Conservation (phyloP, 2,888 invertebrate genomes). For the Nebria salina region DNA sequence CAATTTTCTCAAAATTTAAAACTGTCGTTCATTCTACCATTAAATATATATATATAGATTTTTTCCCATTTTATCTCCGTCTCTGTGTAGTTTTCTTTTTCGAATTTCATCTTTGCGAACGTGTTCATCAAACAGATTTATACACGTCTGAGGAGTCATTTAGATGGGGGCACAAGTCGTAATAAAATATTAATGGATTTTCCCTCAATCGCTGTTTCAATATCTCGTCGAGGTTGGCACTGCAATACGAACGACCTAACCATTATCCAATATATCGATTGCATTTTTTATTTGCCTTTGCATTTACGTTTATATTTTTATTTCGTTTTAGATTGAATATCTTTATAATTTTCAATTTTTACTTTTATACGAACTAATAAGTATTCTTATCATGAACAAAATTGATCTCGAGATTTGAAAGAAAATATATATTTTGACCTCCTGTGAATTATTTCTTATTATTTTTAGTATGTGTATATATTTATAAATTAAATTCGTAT, state of each 20-base stretch:
- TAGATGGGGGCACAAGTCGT: conserved; percentile 16
- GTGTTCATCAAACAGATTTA: conserved; percentile 16
- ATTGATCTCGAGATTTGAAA: no score
- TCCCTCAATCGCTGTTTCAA: conserved; percentile 7
- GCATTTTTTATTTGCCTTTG: background rate
- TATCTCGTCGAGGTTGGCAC: background rate
- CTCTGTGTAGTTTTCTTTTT: background rate
- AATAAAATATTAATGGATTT: conserved; percentile 31
- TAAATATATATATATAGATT: conserved; percentile 6
- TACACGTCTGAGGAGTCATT: conserved; percentile 31
- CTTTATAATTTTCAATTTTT: no score
- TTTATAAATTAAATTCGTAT: no score
- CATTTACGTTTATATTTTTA: background rate
- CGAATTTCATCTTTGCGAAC: conserved; percentile 12
- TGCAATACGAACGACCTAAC: background rate
- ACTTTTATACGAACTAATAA: no score
- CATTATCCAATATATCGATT: conserved; percentile 8
- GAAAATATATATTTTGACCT: no score
- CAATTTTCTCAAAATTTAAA: conserved; percentile 13
- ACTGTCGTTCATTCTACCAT: conserved; percentile 1
- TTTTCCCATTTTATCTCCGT: no score
- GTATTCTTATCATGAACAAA: no score
- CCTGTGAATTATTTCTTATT: no score
- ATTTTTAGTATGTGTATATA: no score
- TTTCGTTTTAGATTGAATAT: no score